These are phyloP conservation scores for Listronotus oregonensis DNA, from an alignment of 1,140 invertebrate species.

Conservation along the genomic window DNA sequence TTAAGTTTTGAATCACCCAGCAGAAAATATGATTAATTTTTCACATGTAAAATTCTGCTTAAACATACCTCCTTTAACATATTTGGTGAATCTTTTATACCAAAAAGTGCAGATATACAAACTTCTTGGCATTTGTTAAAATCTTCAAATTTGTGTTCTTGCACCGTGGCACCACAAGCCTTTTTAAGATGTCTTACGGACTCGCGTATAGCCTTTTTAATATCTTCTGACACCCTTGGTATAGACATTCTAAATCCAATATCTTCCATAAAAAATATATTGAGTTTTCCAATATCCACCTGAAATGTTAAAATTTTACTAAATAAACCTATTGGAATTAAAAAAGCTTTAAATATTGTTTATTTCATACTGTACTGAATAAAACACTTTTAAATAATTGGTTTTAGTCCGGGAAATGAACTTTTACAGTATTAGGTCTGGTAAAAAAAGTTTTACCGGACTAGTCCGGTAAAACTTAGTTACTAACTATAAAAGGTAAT, in stretches of 20 bases:
- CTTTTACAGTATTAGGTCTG: too few species aligned
- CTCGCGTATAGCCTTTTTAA: conserved; percentile 68
- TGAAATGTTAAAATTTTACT: too few species aligned
- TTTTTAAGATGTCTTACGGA: conserved; percentile 66
- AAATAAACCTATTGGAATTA: conserved; percentile 28
- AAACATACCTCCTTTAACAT: conserved; percentile 39
- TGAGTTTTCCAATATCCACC: conserved; percentile 71
- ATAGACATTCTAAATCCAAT: conserved; percentile 65
- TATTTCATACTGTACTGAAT: too few species aligned
- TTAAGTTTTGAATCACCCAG: too few species aligned
- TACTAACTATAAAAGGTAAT: too few species aligned
- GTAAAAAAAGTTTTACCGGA: too few species aligned
- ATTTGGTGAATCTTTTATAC: conserved; percentile 39
- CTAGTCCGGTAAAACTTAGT: too few species aligned
- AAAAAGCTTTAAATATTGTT: not conserved
- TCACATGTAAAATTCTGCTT: too few species aligned
- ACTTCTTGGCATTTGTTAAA: conserved; percentile 30
- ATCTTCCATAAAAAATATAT: conserved; percentile 79
- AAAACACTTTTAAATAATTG: too few species aligned
- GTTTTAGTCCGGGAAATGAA: too few species aligned
- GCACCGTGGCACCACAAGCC: conserved; percentile 59
- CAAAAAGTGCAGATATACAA: conserved; percentile 30
- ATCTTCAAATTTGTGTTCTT: conserved; percentile 53
- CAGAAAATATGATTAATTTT: too few species aligned
- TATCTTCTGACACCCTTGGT: conserved; percentile 67